phyloP scores from a whole-genome alignment of 2,113 vertebrate genomes.

The Antigone vipio region DNA sequence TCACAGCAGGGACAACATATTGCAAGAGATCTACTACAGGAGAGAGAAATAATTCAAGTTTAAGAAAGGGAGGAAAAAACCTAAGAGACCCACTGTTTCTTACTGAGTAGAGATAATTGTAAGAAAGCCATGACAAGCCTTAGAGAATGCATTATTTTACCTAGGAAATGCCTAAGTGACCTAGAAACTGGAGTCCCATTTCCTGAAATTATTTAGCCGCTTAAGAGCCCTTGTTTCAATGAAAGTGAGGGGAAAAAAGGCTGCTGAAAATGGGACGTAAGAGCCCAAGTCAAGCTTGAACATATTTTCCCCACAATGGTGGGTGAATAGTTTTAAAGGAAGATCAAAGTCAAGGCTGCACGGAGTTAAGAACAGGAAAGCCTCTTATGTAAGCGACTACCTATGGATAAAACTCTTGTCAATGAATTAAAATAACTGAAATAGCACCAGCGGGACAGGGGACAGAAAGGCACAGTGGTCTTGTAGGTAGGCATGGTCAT shows the following conservation, averaged over 20 bases:
- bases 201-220: constrained; percentile 21
- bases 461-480: no score
- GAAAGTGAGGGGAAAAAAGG: neutral
- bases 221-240: constrained; percentile 5
- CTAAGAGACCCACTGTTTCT: neutral
- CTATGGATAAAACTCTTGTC: neutral
- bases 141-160: neutral
- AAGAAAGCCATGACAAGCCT: neutral
- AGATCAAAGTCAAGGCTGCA: neutral
- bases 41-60: neutral
- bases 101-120: neutral
- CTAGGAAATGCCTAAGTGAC: constrained; percentile 34
- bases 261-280: neutral
- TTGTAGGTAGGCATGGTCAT: fast-evolving
- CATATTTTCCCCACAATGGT: fast-evolving
- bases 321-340: neutral
- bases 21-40: neutral
- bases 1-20: neutral
- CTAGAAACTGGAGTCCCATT: neutral
- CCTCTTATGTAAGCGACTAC: neutral
- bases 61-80: neutral
- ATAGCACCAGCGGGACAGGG: neutral
- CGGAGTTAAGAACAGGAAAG: neutral
- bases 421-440: neutral
- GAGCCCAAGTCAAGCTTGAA: neutral